Percentiles rank a stretch among this genome's conserved stretches.
phyloP scores from a whole-genome alignment of 2,888 invertebrate species.

The Steinernema scapterisci region DNA sequence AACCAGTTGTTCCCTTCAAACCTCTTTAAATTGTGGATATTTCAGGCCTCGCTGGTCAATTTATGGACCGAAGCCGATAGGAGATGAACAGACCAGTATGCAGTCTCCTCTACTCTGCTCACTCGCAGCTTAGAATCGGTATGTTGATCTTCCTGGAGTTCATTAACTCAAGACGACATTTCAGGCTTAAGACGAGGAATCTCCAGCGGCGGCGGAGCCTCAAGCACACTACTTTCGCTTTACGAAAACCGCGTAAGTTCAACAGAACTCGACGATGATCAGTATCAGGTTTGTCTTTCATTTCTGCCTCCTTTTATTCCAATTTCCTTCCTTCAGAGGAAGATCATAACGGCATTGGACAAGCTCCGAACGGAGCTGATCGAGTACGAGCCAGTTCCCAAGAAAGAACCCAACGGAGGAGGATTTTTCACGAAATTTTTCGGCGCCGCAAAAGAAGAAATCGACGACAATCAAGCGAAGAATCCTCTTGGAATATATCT shows the following conservation, averaged over 20 bases:
- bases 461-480: constrained; percentile 10
- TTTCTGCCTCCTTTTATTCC: neutral
- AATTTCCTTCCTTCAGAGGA: constrained; percentile 43
- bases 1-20: too few species aligned
- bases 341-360: constrained; percentile 50
- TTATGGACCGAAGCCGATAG: constrained; percentile 10
- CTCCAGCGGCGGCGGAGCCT: constrained; percentile 10
- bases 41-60: neutral
- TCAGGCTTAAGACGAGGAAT: constrained; percentile 1
- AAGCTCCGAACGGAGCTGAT: constrained; percentile 43
- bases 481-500: constrained; percentile 82
- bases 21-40: neutral
- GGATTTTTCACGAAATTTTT: constrained; percentile 39
- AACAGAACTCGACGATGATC: constrained; percentile 31
- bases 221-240: constrained; percentile 6
- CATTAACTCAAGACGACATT: constrained; percentile 39
- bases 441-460: constrained; percentile 24
- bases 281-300: constrained; percentile 20
- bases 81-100: neutral
- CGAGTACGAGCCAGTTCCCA: constrained; percentile 37
- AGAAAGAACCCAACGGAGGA: constrained; percentile 6
- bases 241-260: constrained; percentile 9
- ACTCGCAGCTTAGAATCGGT: neutral
- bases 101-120: neutral
- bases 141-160: constrained; percentile 5